These are phyloP conservation scores for Cloeon dipterum DNA, from an alignment of 2,888 invertebrate species.

Conservation along the genomic window DNA sequence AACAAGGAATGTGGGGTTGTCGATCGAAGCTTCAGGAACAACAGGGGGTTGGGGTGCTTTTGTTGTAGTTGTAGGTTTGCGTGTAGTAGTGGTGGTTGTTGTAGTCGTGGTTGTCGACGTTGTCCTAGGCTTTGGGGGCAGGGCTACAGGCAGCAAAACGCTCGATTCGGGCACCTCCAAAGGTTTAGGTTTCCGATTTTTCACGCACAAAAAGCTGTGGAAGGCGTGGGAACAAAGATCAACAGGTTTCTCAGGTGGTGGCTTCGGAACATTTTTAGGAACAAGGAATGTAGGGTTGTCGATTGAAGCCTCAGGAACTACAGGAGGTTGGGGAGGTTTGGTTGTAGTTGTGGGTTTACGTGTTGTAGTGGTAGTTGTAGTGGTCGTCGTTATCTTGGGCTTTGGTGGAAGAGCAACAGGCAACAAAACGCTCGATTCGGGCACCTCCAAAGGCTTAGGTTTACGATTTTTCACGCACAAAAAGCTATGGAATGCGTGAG, in stretches of 20 bases:
- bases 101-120: not conserved
- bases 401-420: not conserved
- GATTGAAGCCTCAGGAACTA: too few species aligned
- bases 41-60: conserved; percentile 3
- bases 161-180: too few species aligned
- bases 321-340: too few species aligned
- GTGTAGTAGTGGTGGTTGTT: not conserved
- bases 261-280: too few species aligned
- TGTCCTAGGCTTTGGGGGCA: not conserved
- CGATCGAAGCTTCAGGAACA: not conserved
- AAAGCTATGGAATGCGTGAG: conserved; percentile 6
- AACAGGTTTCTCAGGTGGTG: too few species aligned
- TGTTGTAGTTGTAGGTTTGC: conserved; percentile 5
- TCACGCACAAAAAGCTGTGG: conserved; percentile 1
- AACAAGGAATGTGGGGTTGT: not conserved
- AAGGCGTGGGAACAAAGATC: not conserved
- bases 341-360: too few species aligned
- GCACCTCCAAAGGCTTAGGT: not conserved
- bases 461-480: conserved; percentile 6
- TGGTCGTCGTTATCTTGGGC: not conserved
- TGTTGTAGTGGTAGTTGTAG: not conserved
- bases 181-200: too few species aligned
- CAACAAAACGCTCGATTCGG: not conserved
- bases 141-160: not conserved
- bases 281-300: too few species aligned